Percentiles rank a stretch among this genome's conserved stretches.
These are phyloP conservation scores for Ricordea florida DNA, from an alignment of 92 coral and sea anemone genomes.

Conservation along the genomic window DNA sequence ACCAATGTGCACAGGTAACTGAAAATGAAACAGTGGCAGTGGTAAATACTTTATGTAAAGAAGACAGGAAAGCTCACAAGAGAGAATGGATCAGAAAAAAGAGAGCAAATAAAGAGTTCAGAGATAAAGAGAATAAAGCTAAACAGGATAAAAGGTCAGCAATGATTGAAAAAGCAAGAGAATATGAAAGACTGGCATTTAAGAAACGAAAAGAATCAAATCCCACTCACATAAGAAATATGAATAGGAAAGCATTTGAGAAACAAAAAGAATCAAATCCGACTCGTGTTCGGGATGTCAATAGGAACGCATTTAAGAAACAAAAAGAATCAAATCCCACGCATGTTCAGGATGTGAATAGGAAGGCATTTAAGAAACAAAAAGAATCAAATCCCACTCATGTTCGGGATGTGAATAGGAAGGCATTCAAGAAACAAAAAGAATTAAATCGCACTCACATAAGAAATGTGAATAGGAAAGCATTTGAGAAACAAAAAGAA, in stretches of 20 bases:
- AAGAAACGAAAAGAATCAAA: not conserved
- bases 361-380: conserved; percentile 3
- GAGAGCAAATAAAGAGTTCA: conserved; percentile 17
- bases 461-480: not conserved
- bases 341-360: conserved; percentile 6
- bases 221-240: not conserved
- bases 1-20: not conserved
- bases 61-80: conserved; percentile 26
- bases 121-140: conserved; percentile 31
- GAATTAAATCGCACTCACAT: too few relatives aligned
- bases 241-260: too few relatives aligned
- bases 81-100: conserved; percentile 33
- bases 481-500: conserved; percentile 1
- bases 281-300: not conserved
- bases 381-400: conserved; percentile 20
- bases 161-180: conserved; percentile 23
- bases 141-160: conserved; percentile 35
- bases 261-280: too few relatives aligned
- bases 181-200: conserved; percentile 14
- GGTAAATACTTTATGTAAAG: conserved; percentile 15
- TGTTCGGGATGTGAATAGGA: conserved; percentile 1
- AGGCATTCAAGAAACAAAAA: conserved; percentile 28
- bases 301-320: conserved; percentile 1
- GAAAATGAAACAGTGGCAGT: conserved; percentile 1
- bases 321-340: conserved; percentile 10